Conservation (phyloP, 1,140 invertebrate genomes). For the Drosophila pseudoananassae region DNA sequence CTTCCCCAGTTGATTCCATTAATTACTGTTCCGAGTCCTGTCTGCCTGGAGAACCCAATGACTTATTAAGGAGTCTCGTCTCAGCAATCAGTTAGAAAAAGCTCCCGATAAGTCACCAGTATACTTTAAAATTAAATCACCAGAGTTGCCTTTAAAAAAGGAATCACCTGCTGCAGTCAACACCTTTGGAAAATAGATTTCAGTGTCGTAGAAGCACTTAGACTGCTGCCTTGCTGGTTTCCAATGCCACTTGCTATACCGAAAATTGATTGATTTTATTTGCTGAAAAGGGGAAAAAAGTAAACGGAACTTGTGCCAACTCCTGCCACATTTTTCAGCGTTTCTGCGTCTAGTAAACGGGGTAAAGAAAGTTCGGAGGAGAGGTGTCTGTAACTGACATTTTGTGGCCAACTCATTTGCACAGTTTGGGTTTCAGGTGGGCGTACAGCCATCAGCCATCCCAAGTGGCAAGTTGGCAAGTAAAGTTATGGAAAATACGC, state of each 20-base stretch:
- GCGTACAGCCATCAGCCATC: neutral
- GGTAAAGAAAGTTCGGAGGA: neutral
- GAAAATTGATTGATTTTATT: constrained; percentile 81
- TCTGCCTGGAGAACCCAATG: constrained; percentile 16
- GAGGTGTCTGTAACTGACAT: constrained; percentile 61
- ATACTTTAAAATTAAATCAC: neutral
- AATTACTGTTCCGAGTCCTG: constrained; percentile 52
- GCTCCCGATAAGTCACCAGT: neutral
- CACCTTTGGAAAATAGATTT: constrained; percentile 76
- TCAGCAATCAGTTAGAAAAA: neutral
- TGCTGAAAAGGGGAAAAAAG: constrained; percentile 40
- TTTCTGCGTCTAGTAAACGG: constrained; percentile 45
- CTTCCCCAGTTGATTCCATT: constrained; percentile 57
- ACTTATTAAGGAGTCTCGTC: constrained; percentile 48
- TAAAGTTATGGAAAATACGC: constrained; percentile 23
- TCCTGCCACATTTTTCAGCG: constrained; percentile 32
- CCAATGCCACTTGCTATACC: constrained; percentile 45
- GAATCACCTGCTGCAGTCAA: constrained; percentile 38
- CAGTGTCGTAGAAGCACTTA: constrained; percentile 72
- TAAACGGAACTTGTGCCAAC: constrained; percentile 19
- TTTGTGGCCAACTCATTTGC: constrained; percentile 79
- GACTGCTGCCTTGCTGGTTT: constrained; percentile 36
- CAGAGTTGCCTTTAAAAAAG: too few relatives aligned
- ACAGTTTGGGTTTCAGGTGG: constrained; percentile 29
- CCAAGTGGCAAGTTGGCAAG: too few relatives aligned